Evolutionary conservation across 1,140 invertebrate genomes (phyloP), one percentile per base, ranked within the genome.

Genomic region (Condylostylus longicornis): DNA sequence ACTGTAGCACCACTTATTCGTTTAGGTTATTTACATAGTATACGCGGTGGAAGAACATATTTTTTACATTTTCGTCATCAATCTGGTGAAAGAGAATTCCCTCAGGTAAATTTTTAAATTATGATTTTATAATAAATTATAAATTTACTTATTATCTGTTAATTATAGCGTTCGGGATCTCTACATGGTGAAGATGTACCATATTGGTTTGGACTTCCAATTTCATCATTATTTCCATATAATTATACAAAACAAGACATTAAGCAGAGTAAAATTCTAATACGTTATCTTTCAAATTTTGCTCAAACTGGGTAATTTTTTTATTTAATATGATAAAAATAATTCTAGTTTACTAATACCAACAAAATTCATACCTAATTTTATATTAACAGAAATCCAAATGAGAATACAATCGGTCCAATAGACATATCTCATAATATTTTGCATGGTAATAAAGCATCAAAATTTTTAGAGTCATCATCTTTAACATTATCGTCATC

Each of bases 161-260:
- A 21, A 35, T 62, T 61, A 13, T 68, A 77, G 77, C 70, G 73
- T 53, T 70, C 67, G 42, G 84, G 77, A 29, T 85, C 73, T 33
- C 79, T 93, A 35, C 76, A 82, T 44, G 93, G 90, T n/a, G 90
- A 96, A 58, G 91, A 97, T 58, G 64, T 98, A 48, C 83, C 90
- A 18, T 96, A 89, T 56, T 75, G 93, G 46, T 72, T 98, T 47
- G 94, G 91, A 10, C 74, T 90, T 44, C 93, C 91, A 15, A 60
- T 97, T 27, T 72, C 81, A 5, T 69, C 71, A 35, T 66, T 70
- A 37, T 68, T 68, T 53, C 67, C 68, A 2, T 69, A 74, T 57
- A 84, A 86, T 62, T 85, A 79, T 62, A 76, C 71, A 1, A 61
- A 63, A 33, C 68, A 70, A 50, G 83, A 86, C 48, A 74, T 75